These are phyloP conservation scores for Pseudomyrmex concolor DNA, from an alignment of 1,140 invertebrate species.

Conservation along the genomic window DNA sequence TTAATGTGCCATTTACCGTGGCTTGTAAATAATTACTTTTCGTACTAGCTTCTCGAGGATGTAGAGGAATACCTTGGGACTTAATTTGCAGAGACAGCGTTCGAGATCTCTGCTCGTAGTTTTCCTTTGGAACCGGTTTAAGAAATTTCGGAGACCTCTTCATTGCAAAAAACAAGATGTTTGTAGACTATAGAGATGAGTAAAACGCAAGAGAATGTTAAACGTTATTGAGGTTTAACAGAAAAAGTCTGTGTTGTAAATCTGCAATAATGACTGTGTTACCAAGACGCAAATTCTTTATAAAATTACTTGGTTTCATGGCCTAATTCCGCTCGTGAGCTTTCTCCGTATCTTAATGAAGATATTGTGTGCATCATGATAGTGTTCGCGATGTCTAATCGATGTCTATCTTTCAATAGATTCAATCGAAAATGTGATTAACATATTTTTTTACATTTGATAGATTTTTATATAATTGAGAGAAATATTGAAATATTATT, in stretches of 20 bases:
- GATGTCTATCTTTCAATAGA: slow-evolving; percentile 2
- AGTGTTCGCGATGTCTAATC: background rate
- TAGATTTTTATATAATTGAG: slow-evolving; percentile 21
- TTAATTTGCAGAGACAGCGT: slow-evolving; percentile 38
- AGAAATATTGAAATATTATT: slow-evolving; percentile 5
- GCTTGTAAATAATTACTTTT: slow-evolving; percentile 82
- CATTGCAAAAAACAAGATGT: slow-evolving; percentile 6
- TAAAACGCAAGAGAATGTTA: slow-evolving; percentile 3
- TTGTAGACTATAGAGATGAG: background rate
- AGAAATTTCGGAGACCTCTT: background rate
- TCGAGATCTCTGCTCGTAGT: slow-evolving; percentile 14
- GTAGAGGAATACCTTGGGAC: slow-evolving; percentile 29
- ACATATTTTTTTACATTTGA: background rate
- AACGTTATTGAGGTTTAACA: background rate
- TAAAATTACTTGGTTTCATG: background rate
- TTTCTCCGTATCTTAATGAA: slow-evolving; percentile 13
- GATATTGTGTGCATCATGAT: slow-evolving; percentile 15
- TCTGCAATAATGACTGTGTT: slow-evolving; percentile 1
- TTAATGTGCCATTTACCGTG: slow-evolving; percentile 84
- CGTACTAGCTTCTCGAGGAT: slow-evolving; percentile 19
- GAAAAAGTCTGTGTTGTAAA: background rate
- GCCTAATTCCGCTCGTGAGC: background rate
- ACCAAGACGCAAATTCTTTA: background rate
- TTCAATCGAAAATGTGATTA: background rate
- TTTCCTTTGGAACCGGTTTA: background rate